Evolutionary conservation across 2,888 invertebrate species (phyloP).

Genomic region (Tetranychus piercei): DNA sequence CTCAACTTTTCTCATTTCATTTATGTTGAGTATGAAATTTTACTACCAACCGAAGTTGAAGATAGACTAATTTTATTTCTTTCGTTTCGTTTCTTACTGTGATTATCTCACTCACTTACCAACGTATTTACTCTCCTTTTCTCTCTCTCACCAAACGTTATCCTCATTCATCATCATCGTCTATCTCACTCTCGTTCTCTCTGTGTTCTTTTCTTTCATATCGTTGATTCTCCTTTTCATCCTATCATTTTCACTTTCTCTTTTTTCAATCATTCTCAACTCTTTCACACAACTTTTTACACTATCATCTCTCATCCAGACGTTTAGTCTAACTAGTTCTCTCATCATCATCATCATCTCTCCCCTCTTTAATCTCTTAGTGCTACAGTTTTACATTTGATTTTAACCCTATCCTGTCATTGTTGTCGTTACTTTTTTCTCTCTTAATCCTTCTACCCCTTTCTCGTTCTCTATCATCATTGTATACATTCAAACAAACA

Average conservation of each 20-base stretch:
- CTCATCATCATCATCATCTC: not conserved
- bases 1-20: too few relatives aligned
- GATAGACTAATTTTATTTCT: too few relatives aligned
- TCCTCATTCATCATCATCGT: not conserved
- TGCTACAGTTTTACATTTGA: too few relatives aligned
- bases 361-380: too few relatives aligned
- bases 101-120: too few relatives aligned
- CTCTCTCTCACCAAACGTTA: not conserved
- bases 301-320: not conserved
- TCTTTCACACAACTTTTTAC: not conserved
- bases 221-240: not conserved
- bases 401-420: too few relatives aligned
- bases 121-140: not conserved
- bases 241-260: not conserved
- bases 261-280: not conserved
- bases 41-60: too few relatives aligned
- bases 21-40: too few relatives aligned
- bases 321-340: not conserved
- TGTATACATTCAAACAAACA: not conserved
- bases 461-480: not conserved
- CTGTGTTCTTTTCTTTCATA: constrained; percentile 6
- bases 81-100: too few relatives aligned
- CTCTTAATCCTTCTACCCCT: not conserved
- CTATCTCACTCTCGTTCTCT: not conserved
- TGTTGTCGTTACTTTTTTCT: not conserved